Evolutionary conservation across 1,140 invertebrate genomes (phyloP).

Genomic region (Nomia melanderi): DNA sequence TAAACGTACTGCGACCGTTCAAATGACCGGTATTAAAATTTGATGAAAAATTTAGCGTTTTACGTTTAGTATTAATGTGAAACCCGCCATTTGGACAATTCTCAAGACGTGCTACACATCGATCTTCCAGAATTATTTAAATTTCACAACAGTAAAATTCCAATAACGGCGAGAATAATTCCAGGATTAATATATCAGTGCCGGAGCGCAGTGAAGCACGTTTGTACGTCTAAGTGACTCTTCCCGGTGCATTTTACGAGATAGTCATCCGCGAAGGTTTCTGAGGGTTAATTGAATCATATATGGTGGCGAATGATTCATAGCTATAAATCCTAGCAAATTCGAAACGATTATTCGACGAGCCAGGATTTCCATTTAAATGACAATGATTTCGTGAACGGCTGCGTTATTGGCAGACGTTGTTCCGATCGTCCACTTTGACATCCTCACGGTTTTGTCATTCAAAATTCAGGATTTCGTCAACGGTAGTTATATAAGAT

Average conservation of each 20-base stretch:
- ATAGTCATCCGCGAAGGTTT: not conserved
- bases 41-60: too few species aligned
- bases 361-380: constrained; percentile 1
- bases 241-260: not conserved
- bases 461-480: too few species aligned
- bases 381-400: not conserved
- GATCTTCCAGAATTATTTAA: too few species aligned
- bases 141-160: not conserved
- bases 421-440: not conserved
- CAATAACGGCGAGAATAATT: not conserved
- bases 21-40: too few species aligned
- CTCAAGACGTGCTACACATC: too few species aligned
- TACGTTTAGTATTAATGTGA: too few species aligned
- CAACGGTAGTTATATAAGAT: too few species aligned
- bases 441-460: too few species aligned
- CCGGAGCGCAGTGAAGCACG: not conserved
- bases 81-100: too few species aligned
- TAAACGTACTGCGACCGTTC: too few species aligned
- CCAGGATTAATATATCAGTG: not conserved
- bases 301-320: not conserved
- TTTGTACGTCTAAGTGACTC: not conserved
- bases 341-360: not conserved
- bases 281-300: not conserved
- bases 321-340: not conserved
- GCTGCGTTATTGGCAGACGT: not conserved